These are phyloP conservation scores for Petrolisthes cinctipes DNA, from an alignment of 2,888 invertebrate species.

Conservation along the genomic window DNA sequence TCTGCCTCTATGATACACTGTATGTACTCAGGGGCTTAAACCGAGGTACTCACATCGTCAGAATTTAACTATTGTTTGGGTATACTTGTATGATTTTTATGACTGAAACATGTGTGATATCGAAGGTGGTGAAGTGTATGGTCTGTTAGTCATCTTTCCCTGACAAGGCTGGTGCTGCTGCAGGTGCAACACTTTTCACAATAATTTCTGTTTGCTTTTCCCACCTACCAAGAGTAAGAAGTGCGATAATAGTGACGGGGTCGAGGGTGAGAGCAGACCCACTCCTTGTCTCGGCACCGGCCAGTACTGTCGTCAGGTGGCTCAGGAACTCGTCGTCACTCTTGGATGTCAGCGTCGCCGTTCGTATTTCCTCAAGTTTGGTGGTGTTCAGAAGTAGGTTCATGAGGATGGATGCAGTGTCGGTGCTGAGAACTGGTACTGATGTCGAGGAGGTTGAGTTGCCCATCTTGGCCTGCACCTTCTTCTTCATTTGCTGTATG, in stretches of 20 bases:
- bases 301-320: conserved; percentile 45
- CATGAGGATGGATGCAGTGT: conserved; percentile 10
- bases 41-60: too few species aligned
- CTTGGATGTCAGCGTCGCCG: conserved; percentile 38
- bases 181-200: too few species aligned
- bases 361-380: conserved; percentile 39
- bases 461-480: conserved; percentile 13
- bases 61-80: too few species aligned
- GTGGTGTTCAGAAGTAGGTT: conserved; percentile 48
- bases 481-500: conserved; percentile 31
- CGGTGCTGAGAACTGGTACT: not conserved
- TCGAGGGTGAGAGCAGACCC: conserved; percentile 62
- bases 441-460: not conserved
- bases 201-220: not conserved
- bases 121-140: too few species aligned
- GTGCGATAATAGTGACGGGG: conserved; percentile 65
- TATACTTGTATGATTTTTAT: too few species aligned
- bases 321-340: conserved; percentile 59
- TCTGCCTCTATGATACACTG: too few species aligned
- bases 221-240: conserved; percentile 62
- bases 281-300: conserved; percentile 35
- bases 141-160: too few species aligned
- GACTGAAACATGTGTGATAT: too few species aligned
- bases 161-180: too few species aligned
- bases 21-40: too few species aligned